phyloP scores from a whole-genome alignment of 2,888 invertebrate genomes.

The Nineta flava region DNA sequence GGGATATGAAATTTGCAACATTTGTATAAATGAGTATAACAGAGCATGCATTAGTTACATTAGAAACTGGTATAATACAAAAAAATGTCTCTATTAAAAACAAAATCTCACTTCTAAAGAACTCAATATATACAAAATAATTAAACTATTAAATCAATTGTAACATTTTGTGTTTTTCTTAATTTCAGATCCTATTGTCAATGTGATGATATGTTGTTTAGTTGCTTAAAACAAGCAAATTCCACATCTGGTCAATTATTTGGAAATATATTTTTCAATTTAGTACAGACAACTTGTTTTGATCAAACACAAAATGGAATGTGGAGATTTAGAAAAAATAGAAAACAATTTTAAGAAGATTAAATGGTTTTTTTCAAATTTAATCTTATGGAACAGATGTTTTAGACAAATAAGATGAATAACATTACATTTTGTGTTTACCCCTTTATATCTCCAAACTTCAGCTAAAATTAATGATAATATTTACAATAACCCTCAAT shows the following conservation, averaged over 20 bases:
- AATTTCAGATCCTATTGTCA: constrained; percentile 59
- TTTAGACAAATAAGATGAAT: too few relatives aligned
- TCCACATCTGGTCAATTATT: constrained; percentile 56
- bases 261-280: constrained; percentile 76
- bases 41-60: too few relatives aligned
- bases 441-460: too few relatives aligned
- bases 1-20: too few relatives aligned
- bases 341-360: neutral
- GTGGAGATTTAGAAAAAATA: neutral
- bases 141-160: too few relatives aligned
- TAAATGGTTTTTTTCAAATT: neutral
- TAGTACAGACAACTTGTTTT: constrained; percentile 59
- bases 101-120: neutral
- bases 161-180: neutral
- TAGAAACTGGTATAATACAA: too few relatives aligned
- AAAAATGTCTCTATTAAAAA: too few relatives aligned
- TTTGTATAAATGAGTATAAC: too few relatives aligned
- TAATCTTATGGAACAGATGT: neutral
- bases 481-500: too few relatives aligned
- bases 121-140: neutral
- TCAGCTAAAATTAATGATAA: too few relatives aligned
- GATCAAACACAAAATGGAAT: constrained; percentile 20
- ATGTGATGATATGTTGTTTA: constrained; percentile 70
- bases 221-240: constrained; percentile 60
- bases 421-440: too few relatives aligned